Conservation (phyloP, 2,113 vertebrate species). For the Neodon shergylaensis region DNA sequence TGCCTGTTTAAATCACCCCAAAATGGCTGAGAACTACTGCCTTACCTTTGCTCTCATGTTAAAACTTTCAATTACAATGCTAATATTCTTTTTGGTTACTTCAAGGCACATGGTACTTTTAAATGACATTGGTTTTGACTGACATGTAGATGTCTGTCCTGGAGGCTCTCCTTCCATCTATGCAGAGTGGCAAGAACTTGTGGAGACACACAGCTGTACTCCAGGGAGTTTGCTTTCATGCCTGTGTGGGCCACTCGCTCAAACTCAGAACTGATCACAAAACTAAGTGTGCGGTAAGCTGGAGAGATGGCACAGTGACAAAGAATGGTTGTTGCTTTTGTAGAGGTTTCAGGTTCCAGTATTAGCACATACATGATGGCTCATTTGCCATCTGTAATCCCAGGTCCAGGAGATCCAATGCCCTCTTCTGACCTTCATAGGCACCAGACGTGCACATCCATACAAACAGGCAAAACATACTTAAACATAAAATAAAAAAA, state of each 20-base stretch:
- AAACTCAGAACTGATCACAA: slow-evolving; percentile 38
- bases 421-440: accelerated
- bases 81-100: slow-evolving; percentile 30
- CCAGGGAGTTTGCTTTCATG: not conserved
- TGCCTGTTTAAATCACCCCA: not conserved
- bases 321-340: not conserved
- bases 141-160: not conserved
- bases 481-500: not conserved
- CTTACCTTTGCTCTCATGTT: not conserved
- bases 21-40: not conserved
- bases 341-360: not conserved
- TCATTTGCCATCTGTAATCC: not conserved
- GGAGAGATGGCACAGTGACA: not conserved
- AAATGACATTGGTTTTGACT: slow-evolving; percentile 8
- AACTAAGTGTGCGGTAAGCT: not conserved
- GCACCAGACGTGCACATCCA: not conserved
- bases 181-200: not conserved
- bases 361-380: not conserved
- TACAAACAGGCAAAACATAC: not conserved
- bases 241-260: not conserved
- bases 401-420: not conserved
- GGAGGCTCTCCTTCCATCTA: not conserved
- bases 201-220: not conserved
- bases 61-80: not conserved
- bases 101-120: not conserved